phyloP scores from a whole-genome alignment of 2,888 invertebrate species.

The Dicroscelio sp. region DNA sequence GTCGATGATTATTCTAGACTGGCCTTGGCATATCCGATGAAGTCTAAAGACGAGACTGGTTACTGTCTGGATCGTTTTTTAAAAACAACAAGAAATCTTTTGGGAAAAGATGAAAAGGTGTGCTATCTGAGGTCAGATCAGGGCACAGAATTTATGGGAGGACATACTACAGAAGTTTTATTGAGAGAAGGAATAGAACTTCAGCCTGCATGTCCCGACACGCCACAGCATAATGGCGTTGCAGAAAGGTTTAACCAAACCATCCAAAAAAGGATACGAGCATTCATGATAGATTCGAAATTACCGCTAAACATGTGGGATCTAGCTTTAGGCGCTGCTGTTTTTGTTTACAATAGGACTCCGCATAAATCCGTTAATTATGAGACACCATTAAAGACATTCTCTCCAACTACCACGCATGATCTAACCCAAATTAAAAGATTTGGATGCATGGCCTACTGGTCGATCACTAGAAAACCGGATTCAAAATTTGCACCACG shows the following conservation, averaged over 20 bases:
- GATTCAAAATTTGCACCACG: no score
- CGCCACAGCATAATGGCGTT: not conserved
- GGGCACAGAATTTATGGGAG: not conserved
- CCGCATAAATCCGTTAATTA: no score
- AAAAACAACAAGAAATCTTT: not conserved
- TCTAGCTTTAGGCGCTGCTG: conserved; percentile 75
- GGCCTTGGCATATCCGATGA: not conserved
- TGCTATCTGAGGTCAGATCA: not conserved
- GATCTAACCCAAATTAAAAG: no score
- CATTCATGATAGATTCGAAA: conserved; percentile 59
- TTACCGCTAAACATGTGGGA: conserved; percentile 77
- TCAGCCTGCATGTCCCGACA: not conserved
- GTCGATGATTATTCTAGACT: not conserved
- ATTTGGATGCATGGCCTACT: no score
- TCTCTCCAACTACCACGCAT: no score
- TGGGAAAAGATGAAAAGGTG: not conserved
- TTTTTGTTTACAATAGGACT: conserved; percentile 71
- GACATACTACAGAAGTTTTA: not conserved
- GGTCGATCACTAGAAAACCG: no score
- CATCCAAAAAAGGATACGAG: conserved; percentile 54
- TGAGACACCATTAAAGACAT: no score
- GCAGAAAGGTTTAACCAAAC: not conserved
- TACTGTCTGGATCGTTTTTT: not conserved
- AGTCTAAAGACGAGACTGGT: not conserved
- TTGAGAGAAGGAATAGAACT: not conserved